phyloP scores from a whole-genome alignment of 2,113 vertebrate genomes.

The Cinclus cinclus region DNA sequence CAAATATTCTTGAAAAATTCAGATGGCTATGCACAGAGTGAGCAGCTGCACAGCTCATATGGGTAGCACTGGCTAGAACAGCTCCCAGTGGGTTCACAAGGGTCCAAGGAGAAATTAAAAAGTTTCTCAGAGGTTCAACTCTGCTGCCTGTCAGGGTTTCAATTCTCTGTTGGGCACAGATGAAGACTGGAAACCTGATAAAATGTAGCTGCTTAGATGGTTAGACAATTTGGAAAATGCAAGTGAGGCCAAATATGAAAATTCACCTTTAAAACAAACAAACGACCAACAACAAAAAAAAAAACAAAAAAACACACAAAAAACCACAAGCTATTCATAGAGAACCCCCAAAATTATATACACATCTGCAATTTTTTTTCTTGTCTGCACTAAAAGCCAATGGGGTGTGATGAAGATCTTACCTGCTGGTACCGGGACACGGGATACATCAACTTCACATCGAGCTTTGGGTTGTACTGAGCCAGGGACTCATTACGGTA shows the following conservation, averaged over 20 bases:
- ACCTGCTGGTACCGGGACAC: slow-evolving; percentile 92
- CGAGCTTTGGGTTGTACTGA: slow-evolving; percentile 94
- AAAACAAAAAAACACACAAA: neutral
- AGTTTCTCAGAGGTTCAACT: neutral
- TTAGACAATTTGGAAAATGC: neutral
- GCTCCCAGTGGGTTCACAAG: neutral
- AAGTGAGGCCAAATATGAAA: neutral
- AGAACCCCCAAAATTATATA: neutral
- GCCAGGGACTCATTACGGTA: slow-evolving; percentile 92
- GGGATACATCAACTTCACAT: slow-evolving; percentile 90
- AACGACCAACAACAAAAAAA: neutral
- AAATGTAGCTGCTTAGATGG: neutral
- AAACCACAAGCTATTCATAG: neutral
- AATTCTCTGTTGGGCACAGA: neutral
- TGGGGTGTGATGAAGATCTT: neutral
- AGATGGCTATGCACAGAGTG: neutral
- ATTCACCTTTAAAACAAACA: neutral
- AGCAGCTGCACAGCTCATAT: neutral
- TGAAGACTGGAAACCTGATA: neutral
- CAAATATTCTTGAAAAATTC: neutral
- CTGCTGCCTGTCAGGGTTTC: neutral
- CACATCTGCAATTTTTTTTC: neutral
- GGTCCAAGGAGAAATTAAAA: neutral
- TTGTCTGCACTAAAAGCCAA: neutral
- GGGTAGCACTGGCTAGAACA: neutral